Evolutionary conservation across 2,888 invertebrate species (phyloP), one percentile per base, ranked within the genome.

Genomic region (Hedya salicella): DNA sequence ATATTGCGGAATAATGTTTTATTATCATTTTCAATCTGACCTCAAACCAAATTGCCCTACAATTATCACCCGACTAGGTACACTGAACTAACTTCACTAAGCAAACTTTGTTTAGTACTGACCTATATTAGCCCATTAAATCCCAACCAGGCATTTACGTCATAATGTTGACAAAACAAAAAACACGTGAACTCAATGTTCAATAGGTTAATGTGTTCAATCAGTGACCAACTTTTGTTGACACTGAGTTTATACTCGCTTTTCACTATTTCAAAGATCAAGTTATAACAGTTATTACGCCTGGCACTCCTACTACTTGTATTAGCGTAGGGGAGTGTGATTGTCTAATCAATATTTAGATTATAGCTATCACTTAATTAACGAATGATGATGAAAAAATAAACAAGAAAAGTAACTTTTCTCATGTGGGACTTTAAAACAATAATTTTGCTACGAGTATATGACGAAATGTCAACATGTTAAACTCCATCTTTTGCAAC

Each of bases 81-180:
- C n/a, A n/a, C n/a, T n/a, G n/a, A n/a, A n/a, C n/a, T n/a, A n/a
- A n/a, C n/a, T n/a, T n/a, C n/a, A n/a, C n/a, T n/a, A n/a, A n/a
- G n/a, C n/a, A n/a, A n/a, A 62, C 19, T 21, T 60, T 49, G 50
- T 40, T 52, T 42, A 30, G 1, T 21, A 30, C 40, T 54, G 40
- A 9, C 21, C 40, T 44, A 56, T 17, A 53, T 42, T 17, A 19
- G 14, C 14, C 32, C 21, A 32, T 42, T 42, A 62, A 44, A 59
- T n/a, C 25, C 25, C 5, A 11, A 19, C 44, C 42, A 39, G 6
- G 14, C 11, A 21, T 16, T 11, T 14, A 11, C 50, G 52, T 44
- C 62, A 44, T 44, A 16, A 17, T 53, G 62, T 44, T 62, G 62
- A 62, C 62, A 53, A 56, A 54, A 54, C 40, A 40, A 52, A 25